Evolutionary conservation across 2,113 vertebrate genomes (phyloP).

Genomic region (Syrrhaptes paradoxus): DNA sequence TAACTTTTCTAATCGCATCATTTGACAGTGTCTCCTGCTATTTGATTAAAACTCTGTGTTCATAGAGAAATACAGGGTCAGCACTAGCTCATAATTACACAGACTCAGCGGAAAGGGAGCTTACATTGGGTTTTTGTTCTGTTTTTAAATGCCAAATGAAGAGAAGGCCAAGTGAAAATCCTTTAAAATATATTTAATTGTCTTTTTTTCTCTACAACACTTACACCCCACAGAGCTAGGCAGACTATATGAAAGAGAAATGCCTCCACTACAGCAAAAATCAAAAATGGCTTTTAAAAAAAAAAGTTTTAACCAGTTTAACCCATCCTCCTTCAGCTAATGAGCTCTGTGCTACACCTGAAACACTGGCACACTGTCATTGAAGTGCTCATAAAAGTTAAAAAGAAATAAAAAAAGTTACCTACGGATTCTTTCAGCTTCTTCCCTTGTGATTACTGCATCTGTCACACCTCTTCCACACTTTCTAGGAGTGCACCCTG

Average conservation of each 20-base stretch:
- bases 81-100: neutral
- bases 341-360: neutral
- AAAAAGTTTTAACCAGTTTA: neutral
- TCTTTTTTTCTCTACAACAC: neutral
- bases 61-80: neutral
- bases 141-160: neutral
- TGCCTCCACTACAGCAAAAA: neutral
- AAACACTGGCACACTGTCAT: neutral
- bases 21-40: neutral
- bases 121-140: neutral
- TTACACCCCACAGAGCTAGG: neutral
- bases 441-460: slow-evolving; percentile 82
- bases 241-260: neutral
- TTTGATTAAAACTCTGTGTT: neutral
- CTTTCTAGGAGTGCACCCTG: slow-evolving; percentile 92
- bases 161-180: neutral
- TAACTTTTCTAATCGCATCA: neutral
- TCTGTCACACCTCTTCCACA: slow-evolving; percentile 90
- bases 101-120: neutral
- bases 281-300: neutral
- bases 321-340: neutral
- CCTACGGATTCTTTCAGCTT: slow-evolving; percentile 81
- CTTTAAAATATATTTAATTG: neutral
- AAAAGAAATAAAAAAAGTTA: slow-evolving; percentile 19
- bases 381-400: neutral